Evolutionary conservation across 2,888 invertebrate genomes (phyloP).

Genomic region (Unio pictorum): DNA sequence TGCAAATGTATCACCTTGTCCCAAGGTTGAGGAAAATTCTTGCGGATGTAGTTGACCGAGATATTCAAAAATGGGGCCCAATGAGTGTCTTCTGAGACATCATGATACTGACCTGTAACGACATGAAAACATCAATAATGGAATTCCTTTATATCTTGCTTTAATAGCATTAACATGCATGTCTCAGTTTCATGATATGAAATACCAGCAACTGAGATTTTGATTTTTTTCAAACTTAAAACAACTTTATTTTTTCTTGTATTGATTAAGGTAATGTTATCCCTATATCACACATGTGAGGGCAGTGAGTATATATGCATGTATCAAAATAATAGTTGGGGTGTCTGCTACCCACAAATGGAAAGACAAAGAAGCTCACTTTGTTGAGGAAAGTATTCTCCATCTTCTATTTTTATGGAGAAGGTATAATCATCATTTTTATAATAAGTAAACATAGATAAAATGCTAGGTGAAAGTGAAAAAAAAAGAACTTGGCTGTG

Average conservation of each 20-base stretch:
- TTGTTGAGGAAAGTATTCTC: no score
- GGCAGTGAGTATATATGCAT: no score
- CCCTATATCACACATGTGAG: neutral
- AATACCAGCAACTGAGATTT: neutral
- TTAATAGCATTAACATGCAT: no score
- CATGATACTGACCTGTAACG: conserved; percentile 54
- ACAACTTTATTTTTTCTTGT: neutral
- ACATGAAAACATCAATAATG: conserved; percentile 1
- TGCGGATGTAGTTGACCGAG: conserved; percentile 62
- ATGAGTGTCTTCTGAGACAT: conserved; percentile 66
- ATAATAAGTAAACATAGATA: no score
- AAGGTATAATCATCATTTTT: no score
- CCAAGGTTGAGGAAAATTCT: conserved; percentile 64
- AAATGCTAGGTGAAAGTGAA: no score
- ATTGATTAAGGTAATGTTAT: neutral
- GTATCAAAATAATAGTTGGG: no score
- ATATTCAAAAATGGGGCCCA: conserved; percentile 68
- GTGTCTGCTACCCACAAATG: no score
- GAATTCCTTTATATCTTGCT: no score
- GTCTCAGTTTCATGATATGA: neutral
- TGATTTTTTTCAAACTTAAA: neutral
- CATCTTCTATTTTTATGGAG: no score
- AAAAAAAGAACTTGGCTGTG: no score
- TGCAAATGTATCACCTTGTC: conserved; percentile 41
- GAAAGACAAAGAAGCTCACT: no score